Evolutionary conservation across 1,140 invertebrate genomes (phyloP).

Genomic region (Heterodera carotae): DNA sequence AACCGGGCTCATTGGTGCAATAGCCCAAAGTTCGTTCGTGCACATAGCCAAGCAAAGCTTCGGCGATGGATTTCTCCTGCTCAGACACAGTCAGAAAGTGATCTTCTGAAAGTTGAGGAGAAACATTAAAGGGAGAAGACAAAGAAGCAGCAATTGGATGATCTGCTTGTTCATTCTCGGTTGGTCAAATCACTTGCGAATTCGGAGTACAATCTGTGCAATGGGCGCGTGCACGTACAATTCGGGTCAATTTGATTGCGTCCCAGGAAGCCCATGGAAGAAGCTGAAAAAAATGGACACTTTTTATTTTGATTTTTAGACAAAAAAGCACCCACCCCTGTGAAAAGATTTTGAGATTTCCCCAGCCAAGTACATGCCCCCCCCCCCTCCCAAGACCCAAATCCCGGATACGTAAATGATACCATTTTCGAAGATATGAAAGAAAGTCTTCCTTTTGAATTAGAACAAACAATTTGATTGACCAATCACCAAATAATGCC

Average conservation of each 20-base stretch:
- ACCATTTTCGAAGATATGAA: no score
- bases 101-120: slow-evolving; percentile 46
- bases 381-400: no score
- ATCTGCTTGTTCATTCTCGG: no score
- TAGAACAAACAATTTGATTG: no score
- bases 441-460: neutral
- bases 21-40: slow-evolving; percentile 54
- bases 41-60: slow-evolving; percentile 50
- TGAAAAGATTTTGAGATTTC: no score
- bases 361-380: no score
- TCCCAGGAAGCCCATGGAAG: slow-evolving; percentile 52
- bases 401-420: no score
- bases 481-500: no score
- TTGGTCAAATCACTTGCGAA: slow-evolving; percentile 45
- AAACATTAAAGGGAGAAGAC: slow-evolving; percentile 19
- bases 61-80: slow-evolving; percentile 50
- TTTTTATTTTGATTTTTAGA: no score
- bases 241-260: slow-evolving; percentile 41
- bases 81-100: slow-evolving; percentile 54
- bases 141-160: neutral
- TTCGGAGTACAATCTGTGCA: slow-evolving; percentile 54
- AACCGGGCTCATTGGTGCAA: slow-evolving; percentile 58
- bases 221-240: slow-evolving; percentile 49
- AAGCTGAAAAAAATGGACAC: slow-evolving; percentile 42
- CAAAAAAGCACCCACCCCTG: no score